These are phyloP conservation scores for Castor canadensis DNA, from an alignment of 2,113 vertebrate genomes.

Conservation along the genomic window DNA sequence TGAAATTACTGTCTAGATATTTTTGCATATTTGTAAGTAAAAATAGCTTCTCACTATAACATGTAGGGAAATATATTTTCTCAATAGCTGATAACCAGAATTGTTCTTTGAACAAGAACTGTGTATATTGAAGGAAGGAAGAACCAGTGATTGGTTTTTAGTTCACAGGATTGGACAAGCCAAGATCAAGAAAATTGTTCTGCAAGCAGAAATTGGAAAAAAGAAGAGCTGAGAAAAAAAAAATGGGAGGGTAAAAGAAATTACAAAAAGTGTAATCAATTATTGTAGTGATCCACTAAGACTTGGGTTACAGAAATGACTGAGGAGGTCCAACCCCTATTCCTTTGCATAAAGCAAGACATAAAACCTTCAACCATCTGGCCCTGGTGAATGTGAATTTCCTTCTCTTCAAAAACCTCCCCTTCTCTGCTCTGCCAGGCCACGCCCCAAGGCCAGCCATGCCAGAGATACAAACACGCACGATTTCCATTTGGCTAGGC, in stretches of 20 bases:
- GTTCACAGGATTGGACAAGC: not conserved
- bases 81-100: not conserved
- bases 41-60: not conserved
- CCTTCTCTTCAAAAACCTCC: too few relatives aligned
- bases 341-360: too few relatives aligned
- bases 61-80: not conserved
- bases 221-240: not conserved
- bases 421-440: too few relatives aligned
- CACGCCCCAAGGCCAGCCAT: too few relatives aligned
- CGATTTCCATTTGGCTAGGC: too few relatives aligned
- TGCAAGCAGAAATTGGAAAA: not conserved
- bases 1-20: not conserved
- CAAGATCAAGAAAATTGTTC: conserved; percentile 6
- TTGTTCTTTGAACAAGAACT: not conserved
- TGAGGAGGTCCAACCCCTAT: too few relatives aligned
- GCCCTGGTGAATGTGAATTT: too few relatives aligned
- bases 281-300: too few relatives aligned
- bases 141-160: not conserved
- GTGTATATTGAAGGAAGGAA: not conserved
- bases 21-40: not conserved
- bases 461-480: too few relatives aligned
- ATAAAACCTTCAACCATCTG: too few relatives aligned
- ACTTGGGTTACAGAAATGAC: not conserved
- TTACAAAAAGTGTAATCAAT: not conserved
- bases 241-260: not conserved